Conservation (phyloP, 2,888 invertebrate genomes). For the Tortrix viridana region DNA sequence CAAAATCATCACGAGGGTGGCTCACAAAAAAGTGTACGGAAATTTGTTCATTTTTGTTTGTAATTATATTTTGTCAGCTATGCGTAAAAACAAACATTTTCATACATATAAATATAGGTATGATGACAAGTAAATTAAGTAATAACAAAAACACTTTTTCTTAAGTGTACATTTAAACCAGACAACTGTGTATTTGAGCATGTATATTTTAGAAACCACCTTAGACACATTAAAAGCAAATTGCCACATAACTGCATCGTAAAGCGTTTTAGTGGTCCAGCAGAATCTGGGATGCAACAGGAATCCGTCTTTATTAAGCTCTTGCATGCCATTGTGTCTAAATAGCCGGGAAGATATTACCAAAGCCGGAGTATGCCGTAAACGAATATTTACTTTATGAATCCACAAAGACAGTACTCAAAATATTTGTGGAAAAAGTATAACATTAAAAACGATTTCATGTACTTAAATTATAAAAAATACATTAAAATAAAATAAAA, state of each 20-base stretch:
- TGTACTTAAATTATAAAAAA: no score
- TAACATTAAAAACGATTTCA: no score
- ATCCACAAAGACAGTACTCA: background rate
- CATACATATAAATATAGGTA: no score
- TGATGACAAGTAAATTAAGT: no score
- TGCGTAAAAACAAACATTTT: background rate
- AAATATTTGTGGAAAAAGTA: background rate
- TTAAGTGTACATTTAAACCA: background rate
- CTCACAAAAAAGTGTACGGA: conserved; percentile 54
- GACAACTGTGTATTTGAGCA: background rate
- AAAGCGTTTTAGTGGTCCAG: conserved; percentile 36
- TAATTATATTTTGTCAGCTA: conserved; percentile 36
- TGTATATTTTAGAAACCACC: conserved; percentile 19
- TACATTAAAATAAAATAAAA: no score
- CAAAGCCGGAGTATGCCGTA: conserved; percentile 3
- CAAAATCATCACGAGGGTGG: conserved; percentile 67
- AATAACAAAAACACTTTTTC: no score
- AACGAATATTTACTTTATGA: conserved; percentile 11
- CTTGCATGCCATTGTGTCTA: conserved; percentile 25
- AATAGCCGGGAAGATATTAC: conserved; percentile 21
- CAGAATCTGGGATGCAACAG: conserved; percentile 23
- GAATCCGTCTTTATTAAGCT: conserved; percentile 31
- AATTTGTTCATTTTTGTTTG: conserved; percentile 55
- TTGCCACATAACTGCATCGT: conserved; percentile 32
- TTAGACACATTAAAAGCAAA: conserved; percentile 27